Evolutionary conservation across 92 coral and sea anemone species (phyloP), one percentile per base, ranked within the genome.

Genomic region (Umimayanthus chanpuru): DNA sequence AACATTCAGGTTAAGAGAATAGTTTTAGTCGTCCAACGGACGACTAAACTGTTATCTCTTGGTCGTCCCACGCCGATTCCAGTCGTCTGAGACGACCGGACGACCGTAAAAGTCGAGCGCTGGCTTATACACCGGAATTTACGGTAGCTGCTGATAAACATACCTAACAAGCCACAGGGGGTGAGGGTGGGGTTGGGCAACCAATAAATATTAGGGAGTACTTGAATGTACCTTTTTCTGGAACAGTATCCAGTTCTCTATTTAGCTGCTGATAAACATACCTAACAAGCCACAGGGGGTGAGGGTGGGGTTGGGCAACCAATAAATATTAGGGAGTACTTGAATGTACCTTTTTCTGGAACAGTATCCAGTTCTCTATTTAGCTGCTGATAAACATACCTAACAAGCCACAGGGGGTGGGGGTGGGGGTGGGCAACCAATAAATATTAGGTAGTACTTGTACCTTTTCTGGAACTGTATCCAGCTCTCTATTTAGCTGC

Each of bases 381-480:
- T 23, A 82, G 72, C 36, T 92, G 91, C 76, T 86, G 93, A 73
- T 82, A 82, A 23, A 94, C 85, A 86, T 90, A 94, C 25, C 98
- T 96, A 81, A 18, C 23, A 74, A 78, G 14, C 44, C n/a, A n/a
- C n/a, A 55, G 41, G 18, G n/a, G n/a, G n/a, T n/a, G n/a, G n/a
- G 36, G 36, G 36, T 32, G 36, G 36, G 36, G 36, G 36, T 32
- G 36, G 36, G 36, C 36, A 32, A 32, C 36, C 36, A 32, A 32
- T 32, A 32, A 4, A 68, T 68, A 11, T 47, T 53, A 53, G 58
- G 2, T 1, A 50, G 56, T 15, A 53, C 36, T 32, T 53, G 2
- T 16, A 6, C 91, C 88, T 87, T 20, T 25, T 2, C 58, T 12
- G 89, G 86, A 41, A 88, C 86, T 5, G 89, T 83, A 61, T 87